phyloP scores from a whole-genome alignment of 2,888 invertebrate species.

The Monopis laevigella region DNA sequence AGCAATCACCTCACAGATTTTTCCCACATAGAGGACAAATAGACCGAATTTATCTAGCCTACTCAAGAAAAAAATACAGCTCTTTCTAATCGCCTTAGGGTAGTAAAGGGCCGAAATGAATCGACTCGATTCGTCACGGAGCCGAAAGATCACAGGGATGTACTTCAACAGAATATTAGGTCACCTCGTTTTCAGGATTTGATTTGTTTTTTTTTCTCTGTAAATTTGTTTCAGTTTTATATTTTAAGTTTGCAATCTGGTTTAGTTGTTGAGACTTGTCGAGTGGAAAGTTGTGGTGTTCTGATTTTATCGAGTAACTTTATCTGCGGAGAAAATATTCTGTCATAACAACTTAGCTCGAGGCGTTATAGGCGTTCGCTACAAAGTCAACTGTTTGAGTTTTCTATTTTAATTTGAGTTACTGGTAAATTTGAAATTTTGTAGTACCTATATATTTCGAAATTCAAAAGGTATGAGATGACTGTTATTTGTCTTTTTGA shows the following conservation, averaged over 20 bases:
- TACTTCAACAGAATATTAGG: conserved; percentile 9
- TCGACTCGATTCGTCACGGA: conserved; percentile 6
- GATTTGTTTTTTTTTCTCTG: neutral
- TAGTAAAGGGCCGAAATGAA: conserved; percentile 10
- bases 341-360: no score
- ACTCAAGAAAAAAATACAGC: conserved; percentile 4
- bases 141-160: conserved; percentile 3
- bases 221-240: neutral
- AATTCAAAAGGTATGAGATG: no score
- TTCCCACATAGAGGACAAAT: no score
- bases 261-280: conserved; percentile 2
- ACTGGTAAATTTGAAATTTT: no score
- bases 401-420: no score
- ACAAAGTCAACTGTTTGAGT: no score
- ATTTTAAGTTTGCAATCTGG: neutral
- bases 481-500: no score
- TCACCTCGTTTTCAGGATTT: neutral
- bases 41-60: conserved; percentile 9
- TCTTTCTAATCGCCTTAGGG: conserved; percentile 9
- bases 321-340: no score
- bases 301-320: conserved; percentile 6
- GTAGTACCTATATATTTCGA: no score
- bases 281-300: conserved; percentile 5
- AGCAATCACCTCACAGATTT: no score
- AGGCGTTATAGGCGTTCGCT: no score